These are phyloP conservation scores for Eueremaeus valkanovi DNA, from an alignment of 2,888 invertebrate species.

Conservation along the genomic window DNA sequence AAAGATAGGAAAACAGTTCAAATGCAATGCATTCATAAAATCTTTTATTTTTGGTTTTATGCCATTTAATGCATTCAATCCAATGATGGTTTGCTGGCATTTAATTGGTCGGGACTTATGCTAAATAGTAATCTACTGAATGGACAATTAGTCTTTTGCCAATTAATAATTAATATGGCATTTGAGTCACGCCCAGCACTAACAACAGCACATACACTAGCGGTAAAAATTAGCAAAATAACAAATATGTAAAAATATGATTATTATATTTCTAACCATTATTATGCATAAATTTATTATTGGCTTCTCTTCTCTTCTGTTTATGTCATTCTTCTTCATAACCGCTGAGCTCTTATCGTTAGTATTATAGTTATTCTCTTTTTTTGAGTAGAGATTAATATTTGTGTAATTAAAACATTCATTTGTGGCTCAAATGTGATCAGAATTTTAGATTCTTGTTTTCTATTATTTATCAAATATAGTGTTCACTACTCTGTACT, in stretches of 20 bases:
- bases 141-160: constrained; percentile 22
- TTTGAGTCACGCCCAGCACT: not conserved
- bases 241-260: constrained; percentile 28
- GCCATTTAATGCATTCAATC: no score
- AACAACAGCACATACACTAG: not conserved
- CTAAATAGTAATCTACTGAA: not conserved
- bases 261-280: no score
- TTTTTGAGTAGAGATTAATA: not conserved
- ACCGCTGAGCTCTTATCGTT: not conserved
- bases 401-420: constrained; percentile 32
- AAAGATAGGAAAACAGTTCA: no score
- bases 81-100: not conserved
- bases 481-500: no score
- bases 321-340: not conserved
- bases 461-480: not conserved
- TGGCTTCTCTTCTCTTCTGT: not conserved
- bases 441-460: constrained; percentile 3
- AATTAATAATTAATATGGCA: constrained; percentile 27
- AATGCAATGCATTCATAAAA: no score
- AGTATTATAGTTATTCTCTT: not conserved
- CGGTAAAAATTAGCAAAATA: constrained; percentile 14
- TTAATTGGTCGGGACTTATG: not conserved
- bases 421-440: constrained; percentile 8
- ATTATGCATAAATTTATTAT: not conserved
- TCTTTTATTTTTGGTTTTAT: no score